These are phyloP conservation scores for Megalops cyprinoides DNA, from an alignment of 2,797 vertebrate genomes.

Conservation along the genomic window DNA sequence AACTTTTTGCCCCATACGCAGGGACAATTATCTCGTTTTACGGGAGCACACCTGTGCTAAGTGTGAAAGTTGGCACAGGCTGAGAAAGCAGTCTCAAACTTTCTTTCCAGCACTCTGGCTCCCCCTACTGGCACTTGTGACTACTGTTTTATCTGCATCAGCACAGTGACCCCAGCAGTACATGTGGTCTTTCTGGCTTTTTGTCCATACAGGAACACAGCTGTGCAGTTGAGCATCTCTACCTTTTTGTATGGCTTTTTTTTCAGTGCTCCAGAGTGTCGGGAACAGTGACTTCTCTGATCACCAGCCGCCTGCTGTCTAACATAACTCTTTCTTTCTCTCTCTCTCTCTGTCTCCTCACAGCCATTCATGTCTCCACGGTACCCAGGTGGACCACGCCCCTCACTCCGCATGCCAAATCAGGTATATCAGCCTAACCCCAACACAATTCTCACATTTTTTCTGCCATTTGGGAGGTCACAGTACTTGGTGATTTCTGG, in stretches of 20 bases:
- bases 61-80: neutral
- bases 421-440: slow-evolving; percentile 66
- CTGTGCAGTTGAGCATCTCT: slow-evolving; percentile 25
- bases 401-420: slow-evolving; percentile 85
- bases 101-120: slow-evolving; percentile 19
- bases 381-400: slow-evolving; percentile 86
- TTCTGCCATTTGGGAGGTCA: neutral
- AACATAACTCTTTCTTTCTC: neutral
- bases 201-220: neutral
- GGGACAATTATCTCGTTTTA: neutral
- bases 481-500: too few relatives aligned
- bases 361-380: slow-evolving; percentile 92
- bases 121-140: slow-evolving; percentile 25
- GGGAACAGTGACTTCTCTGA: neutral
- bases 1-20: neutral
- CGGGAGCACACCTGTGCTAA: neutral
- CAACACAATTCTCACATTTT: neutral
- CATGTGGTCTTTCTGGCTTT: neutral
- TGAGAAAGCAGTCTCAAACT: neutral
- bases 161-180: neutral
- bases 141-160: neutral
- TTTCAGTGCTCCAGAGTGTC: slow-evolving; percentile 56
- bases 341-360: neutral
- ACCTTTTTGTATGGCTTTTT: slow-evolving; percentile 53
- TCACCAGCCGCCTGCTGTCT: neutral